These are phyloP conservation scores for Lochmaea crataegi DNA, from an alignment of 2,888 invertebrate species.

Conservation along the genomic window DNA sequence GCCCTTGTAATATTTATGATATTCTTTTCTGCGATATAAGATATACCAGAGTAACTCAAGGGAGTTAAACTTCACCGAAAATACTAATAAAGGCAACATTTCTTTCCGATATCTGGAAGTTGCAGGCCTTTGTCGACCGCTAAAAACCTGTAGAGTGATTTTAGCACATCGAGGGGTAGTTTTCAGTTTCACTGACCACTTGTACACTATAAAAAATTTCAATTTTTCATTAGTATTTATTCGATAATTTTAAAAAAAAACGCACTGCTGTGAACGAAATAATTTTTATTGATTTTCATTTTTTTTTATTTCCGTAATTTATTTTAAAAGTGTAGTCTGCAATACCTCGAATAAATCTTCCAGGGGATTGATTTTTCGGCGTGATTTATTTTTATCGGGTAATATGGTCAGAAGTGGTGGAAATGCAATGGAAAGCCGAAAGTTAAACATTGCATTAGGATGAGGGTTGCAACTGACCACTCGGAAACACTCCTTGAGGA, in stretches of 20 bases:
- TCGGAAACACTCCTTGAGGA: constrained; percentile 6
- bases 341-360: constrained; percentile 30
- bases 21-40: too few species aligned
- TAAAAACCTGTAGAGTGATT: constrained; percentile 59
- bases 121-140: constrained; percentile 56
- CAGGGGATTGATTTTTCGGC: constrained; percentile 25
- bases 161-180: constrained; percentile 52
- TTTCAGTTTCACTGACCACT: constrained; percentile 45
- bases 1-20: constrained; percentile 32
- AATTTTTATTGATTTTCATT: not conserved
- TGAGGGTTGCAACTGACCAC: constrained; percentile 9
- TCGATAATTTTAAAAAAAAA: not conserved
- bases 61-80: constrained; percentile 53
- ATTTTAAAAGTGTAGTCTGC: not conserved
- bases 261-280: too few species aligned
- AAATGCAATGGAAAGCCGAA: constrained; percentile 28
- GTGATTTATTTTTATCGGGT: constrained; percentile 24
- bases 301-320: not conserved
- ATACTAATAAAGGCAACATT: constrained; percentile 61
- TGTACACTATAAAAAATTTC: constrained; percentile 14
- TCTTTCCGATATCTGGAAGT: constrained; percentile 60
- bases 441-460: constrained; percentile 32
- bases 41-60: constrained; percentile 39
- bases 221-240: too few species aligned
- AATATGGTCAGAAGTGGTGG: constrained; percentile 17